phyloP scores from a whole-genome alignment of 2,888 invertebrate genomes.

The Leucoptera coffeella region DNA sequence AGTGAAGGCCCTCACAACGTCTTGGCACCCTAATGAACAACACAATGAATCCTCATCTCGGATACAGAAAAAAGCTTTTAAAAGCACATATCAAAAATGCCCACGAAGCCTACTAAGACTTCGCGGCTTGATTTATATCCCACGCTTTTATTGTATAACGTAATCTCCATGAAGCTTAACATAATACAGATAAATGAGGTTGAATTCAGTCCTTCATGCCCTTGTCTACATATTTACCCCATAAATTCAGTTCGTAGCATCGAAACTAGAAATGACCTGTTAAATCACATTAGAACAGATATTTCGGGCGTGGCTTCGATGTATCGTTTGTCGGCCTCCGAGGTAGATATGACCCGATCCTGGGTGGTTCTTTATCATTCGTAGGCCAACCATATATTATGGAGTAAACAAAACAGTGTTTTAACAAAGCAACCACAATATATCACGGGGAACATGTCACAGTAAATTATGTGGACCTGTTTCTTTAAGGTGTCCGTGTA shows the following conservation, averaged over 20 bases:
- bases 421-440: constrained; percentile 1
- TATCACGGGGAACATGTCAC: constrained; percentile 1
- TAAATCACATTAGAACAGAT: constrained; percentile 52
- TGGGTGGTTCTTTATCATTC: constrained; percentile 38
- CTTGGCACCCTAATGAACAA: constrained; percentile 51
- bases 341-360: constrained; percentile 35
- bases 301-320: constrained; percentile 33
- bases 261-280: constrained; percentile 48
- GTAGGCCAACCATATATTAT: constrained; percentile 25
- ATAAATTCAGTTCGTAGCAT: constrained; percentile 41
- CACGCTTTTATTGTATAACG: constrained; percentile 51
- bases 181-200: constrained; percentile 52
- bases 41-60: constrained; percentile 54
- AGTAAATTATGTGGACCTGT: no score
- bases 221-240: constrained; percentile 45
- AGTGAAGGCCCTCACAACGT: constrained; percentile 24
- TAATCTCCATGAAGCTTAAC: constrained; percentile 50
- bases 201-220: constrained; percentile 52
- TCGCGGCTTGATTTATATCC: constrained; percentile 44
- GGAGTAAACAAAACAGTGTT: constrained; percentile 7
- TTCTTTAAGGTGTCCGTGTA: no score
- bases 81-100: constrained; percentile 54
- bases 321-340: constrained; percentile 35
- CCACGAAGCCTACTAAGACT: constrained; percentile 52
- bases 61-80: constrained; percentile 56